A percentile compares a stretch with the other conserved stretches of the same genome.
phyloP scores from a whole-genome alignment of 2,888 invertebrate species.

The Zonitis immaculata region DNA sequence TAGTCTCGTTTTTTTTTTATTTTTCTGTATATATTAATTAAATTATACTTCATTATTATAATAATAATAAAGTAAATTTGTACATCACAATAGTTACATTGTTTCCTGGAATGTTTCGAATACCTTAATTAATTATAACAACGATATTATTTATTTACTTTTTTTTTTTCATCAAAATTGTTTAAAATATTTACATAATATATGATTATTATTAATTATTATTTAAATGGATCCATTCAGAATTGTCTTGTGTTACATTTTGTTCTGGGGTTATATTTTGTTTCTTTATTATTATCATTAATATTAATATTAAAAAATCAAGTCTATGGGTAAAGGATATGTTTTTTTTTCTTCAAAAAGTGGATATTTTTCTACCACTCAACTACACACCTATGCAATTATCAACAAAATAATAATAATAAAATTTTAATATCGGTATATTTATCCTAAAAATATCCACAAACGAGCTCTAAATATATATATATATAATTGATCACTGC shows the following conservation, averaged over 20 bases:
- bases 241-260: conserved; percentile 16
- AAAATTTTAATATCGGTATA: conserved; percentile 8
- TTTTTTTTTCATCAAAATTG: too few species aligned
- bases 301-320: conserved; percentile 2
- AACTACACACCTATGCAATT: conserved; percentile 12
- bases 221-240: conserved; percentile 30
- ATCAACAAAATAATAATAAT: conserved; percentile 5
- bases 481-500: conserved; percentile 11
- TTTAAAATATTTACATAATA: conserved; percentile 27
- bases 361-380: conserved; percentile 31
- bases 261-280: neutral
- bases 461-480: conserved; percentile 21
- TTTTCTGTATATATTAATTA: conserved; percentile 10
- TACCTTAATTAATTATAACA: conserved; percentile 16
- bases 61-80: conserved; percentile 31
- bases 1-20: too few species aligned
- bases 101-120: conserved; percentile 23
- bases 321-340: conserved; percentile 29
- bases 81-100: conserved; percentile 37
- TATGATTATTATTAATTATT: too few species aligned
- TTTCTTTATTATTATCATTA: neutral
- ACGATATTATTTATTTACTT: conserved; percentile 27
- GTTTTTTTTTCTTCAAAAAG: conserved; percentile 13
- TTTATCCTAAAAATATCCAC: conserved; percentile 6
- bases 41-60: conserved; percentile 14